Evolutionary conservation across 2,797 vertebrate species (phyloP).

Genomic region (Orientallactaga sibirica): DNA sequence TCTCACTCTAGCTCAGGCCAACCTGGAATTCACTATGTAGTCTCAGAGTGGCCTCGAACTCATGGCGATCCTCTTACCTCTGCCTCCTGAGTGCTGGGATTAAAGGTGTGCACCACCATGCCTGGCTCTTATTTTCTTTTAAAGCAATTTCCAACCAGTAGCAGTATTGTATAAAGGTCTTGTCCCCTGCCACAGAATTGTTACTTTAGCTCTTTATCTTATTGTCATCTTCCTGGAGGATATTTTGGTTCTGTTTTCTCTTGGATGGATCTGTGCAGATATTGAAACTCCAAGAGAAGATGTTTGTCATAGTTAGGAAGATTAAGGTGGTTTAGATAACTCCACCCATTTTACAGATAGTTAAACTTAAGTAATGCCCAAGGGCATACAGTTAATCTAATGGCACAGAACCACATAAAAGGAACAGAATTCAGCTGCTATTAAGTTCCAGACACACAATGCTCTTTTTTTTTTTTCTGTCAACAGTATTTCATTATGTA

Average conservation of each 20-base stretch:
- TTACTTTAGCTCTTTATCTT: not conserved
- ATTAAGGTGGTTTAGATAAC: not conserved
- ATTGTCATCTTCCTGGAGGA: not conserved
- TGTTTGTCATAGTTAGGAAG: not conserved
- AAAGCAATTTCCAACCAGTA: not conserved
- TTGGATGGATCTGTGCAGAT: not conserved
- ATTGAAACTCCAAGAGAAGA: not conserved
- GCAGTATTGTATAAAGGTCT: not conserved
- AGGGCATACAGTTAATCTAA: not conserved
- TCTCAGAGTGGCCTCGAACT: no score
- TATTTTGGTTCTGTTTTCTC: not conserved
- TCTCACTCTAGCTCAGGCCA: no score
- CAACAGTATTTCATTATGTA: not conserved
- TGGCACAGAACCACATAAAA: not conserved
- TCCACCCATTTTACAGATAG: constrained; percentile 1
- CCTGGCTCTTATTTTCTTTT: not conserved
- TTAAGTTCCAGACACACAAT: not conserved
- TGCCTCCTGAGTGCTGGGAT: no score
- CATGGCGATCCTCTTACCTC: no score
- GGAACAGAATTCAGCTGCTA: not conserved
- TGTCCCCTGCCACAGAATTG: not conserved
- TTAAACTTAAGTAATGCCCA: not conserved
- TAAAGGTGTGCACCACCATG: no score
- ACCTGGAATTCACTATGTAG: no score
- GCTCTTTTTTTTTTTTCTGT: not conserved